Base-by-base conservation (phyloP, 2,888 invertebrate species). In the Harpalus rufipes region DNA sequence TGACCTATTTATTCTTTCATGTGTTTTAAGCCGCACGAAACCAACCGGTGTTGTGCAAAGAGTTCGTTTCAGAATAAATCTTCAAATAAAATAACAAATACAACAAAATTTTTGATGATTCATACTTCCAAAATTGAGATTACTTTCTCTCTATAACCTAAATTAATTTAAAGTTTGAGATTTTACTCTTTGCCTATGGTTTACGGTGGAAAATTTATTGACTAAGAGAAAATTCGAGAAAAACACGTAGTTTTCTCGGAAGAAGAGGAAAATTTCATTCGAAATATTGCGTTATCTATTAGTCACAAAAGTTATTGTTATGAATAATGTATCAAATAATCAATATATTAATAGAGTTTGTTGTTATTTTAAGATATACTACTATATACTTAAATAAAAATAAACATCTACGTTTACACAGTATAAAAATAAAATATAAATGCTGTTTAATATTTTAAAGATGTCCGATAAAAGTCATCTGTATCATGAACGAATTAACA, bases 141-240 rank as follows among this genome's bases (percentile, higher is more conserved):
- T 59, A 79, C 79, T 79, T 79, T 79, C 79, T 79, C 79, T 59
- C 7, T 39, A 21, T 78, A 21, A 78, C 61, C 79, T 39, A 59
- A 79, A 79, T 79, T 51, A 16, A 59, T n/a, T 2, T 59, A 18
- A 0, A 7, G 14, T 59, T 14, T 14, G 14, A 59, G 16, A 18
- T 16, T 59, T 59, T 59, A 59, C 59, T 59, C 7, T 59, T 59
- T 14, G 0, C 10, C 3, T 8, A 4, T 10, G 7, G 10, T 32
- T 32, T 51, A 10, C 2, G 12, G 44, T 51, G 44, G 44, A 51
- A 51, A 12, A 0, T 51, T 51, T 12, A 51, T 51, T 51, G 44
- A 51, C 44, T 51, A 51, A 51, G 44, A 51, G 5, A 51, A 51
- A 8, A 12, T 10, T 51, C 44, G 5, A 12, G 44, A 12, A 51